Conservation (phyloP, 2,797 vertebrate species). For the Pangasius mekongensis region DNA sequence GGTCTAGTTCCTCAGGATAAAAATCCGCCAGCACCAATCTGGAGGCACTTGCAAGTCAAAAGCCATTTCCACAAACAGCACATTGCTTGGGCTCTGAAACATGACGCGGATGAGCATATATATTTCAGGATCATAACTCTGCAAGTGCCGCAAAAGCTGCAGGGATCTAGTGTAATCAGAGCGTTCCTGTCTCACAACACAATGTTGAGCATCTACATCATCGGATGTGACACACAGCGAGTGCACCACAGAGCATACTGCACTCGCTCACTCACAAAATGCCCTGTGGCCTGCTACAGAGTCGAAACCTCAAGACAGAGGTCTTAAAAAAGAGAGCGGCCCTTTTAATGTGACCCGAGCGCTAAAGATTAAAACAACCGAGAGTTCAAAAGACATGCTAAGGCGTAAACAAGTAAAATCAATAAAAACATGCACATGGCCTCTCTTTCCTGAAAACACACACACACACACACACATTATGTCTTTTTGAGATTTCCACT, state of each 20-base stretch:
- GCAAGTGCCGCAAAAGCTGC: conserved; percentile 18
- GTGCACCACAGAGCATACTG: not conserved
- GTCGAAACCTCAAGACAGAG: conserved; percentile 15
- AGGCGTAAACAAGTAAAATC: not conserved
- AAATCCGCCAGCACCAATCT: conserved; percentile 17
- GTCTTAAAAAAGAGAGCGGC: not conserved
- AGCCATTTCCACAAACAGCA: conserved; percentile 26
- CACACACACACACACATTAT: not conserved
- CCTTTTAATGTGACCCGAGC: not conserved
- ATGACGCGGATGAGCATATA: conserved; percentile 9
- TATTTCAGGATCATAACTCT: conserved; percentile 37
- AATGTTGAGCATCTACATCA: conserved; percentile 29
- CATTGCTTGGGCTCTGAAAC: not conserved
- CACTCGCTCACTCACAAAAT: conserved; percentile 21
- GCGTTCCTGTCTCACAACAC: not conserved
- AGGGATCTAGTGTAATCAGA: conserved; percentile 8
- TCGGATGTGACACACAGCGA: conserved; percentile 23
- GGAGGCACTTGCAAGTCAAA: conserved; percentile 27
- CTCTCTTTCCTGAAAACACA: not conserved
- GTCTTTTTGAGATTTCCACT: not conserved
- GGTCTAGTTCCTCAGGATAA: conserved; percentile 31
- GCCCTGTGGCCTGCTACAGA: conserved; percentile 28
- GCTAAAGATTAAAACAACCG: conserved; percentile 21
- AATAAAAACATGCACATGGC: not conserved
- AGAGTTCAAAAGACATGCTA: conserved; percentile 9